Percentiles rank a stretch among this genome's conserved stretches.
phyloP scores from a whole-genome alignment of 2,888 invertebrate species.

The Euclidia mi region DNA sequence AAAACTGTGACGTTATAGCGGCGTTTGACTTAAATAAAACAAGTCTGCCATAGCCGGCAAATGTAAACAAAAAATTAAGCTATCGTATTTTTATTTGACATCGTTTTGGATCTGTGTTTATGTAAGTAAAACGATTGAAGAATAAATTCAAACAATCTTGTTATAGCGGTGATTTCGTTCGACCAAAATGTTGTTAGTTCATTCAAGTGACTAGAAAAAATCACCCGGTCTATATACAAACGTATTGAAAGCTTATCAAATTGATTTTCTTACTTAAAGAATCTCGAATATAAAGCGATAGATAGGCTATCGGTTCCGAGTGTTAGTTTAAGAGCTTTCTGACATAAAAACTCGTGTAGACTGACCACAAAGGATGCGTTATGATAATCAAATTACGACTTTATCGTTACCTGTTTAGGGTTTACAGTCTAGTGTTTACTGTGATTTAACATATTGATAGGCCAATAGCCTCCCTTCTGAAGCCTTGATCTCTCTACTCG shows the following conservation, averaged over 20 bases:
- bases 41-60: conserved; percentile 46
- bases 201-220: conserved; percentile 6
- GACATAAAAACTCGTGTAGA: conserved; percentile 58
- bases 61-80: conserved; percentile 53
- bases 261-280: conserved; percentile 32
- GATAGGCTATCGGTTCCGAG: conserved; percentile 29
- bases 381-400: conserved; percentile 38
- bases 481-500: conserved; percentile 72
- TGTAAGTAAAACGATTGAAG: neutral
- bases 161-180: conserved; percentile 1
- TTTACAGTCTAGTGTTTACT: conserved; percentile 29
- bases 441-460: conserved; percentile 63
- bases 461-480: conserved; percentile 71
- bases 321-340: conserved; percentile 58
- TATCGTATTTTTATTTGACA: conserved; percentile 31
- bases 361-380: conserved; percentile 46
- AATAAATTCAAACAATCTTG: neutral
- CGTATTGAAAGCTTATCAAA: conserved; percentile 26
- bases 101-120: no score
- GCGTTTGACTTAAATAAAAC: conserved; percentile 63
- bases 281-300: conserved; percentile 27
- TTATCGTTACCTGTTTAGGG: conserved; percentile 36
- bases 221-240: neutral
- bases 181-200: neutral
- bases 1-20: conserved; percentile 58